phyloP scores from a whole-genome alignment of 1,140 invertebrate genomes.

The Drosophila sproati region DNA sequence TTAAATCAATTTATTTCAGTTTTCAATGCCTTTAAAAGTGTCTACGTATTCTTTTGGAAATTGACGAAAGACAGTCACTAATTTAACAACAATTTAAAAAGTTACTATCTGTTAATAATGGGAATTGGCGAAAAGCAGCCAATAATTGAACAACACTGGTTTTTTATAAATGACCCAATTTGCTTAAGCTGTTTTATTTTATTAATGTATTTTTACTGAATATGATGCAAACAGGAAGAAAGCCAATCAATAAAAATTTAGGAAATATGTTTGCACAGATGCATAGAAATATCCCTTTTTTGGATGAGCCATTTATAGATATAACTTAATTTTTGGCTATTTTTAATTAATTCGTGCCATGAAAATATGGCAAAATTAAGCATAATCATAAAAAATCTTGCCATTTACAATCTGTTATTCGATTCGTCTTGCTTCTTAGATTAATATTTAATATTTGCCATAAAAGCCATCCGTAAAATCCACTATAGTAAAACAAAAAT shows the following conservation, averaged over 20 bases:
- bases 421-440: not conserved
- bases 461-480: slow-evolving; percentile 1
- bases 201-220: not conserved
- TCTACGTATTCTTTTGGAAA: too few relatives aligned
- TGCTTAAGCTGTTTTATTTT: not conserved
- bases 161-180: not conserved
- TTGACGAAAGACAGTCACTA: too few relatives aligned
- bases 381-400: too few relatives aligned
- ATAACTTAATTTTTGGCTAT: too few relatives aligned
- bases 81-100: not conserved
- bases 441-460: not conserved
- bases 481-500: slow-evolving; percentile 27
- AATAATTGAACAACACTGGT: not conserved
- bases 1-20: too few relatives aligned
- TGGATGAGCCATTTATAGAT: too few relatives aligned
- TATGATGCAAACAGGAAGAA: not conserved
- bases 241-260: not conserved
- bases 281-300: too few relatives aligned
- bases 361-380: too few relatives aligned
- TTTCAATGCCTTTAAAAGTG: too few relatives aligned
- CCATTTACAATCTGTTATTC: not conserved
- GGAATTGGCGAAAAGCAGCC: not conserved
- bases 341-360: too few relatives aligned
- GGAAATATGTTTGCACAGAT: not conserved
- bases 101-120: not conserved